phyloP scores from a whole-genome alignment of 2,797 vertebrate species.

The Todus mexicanus region DNA sequence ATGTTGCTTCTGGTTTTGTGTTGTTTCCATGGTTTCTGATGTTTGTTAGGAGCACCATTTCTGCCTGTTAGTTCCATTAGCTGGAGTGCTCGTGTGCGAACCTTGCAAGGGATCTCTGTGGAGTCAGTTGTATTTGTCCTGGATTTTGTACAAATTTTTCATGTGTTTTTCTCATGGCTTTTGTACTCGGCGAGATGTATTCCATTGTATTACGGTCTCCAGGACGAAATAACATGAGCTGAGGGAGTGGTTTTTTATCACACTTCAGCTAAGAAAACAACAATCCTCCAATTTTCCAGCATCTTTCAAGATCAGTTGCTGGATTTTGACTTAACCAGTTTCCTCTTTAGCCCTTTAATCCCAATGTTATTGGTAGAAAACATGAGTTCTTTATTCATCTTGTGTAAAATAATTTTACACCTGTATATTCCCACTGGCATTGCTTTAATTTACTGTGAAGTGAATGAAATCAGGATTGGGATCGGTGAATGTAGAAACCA shows the following conservation, averaged over 20 bases:
- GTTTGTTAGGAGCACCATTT: background rate
- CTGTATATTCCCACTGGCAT: constrained; percentile 16
- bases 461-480: constrained; percentile 32
- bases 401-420: constrained; percentile 31
- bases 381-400: constrained; percentile 8
- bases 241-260: background rate
- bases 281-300: background rate
- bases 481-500: constrained; percentile 34
- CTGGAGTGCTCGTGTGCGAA: background rate
- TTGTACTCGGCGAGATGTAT: background rate
- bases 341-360: constrained; percentile 4
- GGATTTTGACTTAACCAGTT: constrained; percentile 2
- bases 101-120: background rate
- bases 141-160: background rate
- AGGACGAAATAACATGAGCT: background rate
- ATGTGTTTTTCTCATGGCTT: background rate
- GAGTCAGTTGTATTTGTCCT: background rate
- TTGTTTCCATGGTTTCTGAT: background rate
- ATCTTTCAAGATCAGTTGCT: background rate
- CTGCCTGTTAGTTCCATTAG: background rate
- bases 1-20: background rate
- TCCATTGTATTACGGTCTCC: background rate
- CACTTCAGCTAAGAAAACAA: background rate
- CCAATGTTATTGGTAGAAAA: background rate
- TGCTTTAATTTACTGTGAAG: constrained; percentile 39